phyloP scores from a whole-genome alignment of 2,888 invertebrate genomes.

The Papilio gigon region DNA sequence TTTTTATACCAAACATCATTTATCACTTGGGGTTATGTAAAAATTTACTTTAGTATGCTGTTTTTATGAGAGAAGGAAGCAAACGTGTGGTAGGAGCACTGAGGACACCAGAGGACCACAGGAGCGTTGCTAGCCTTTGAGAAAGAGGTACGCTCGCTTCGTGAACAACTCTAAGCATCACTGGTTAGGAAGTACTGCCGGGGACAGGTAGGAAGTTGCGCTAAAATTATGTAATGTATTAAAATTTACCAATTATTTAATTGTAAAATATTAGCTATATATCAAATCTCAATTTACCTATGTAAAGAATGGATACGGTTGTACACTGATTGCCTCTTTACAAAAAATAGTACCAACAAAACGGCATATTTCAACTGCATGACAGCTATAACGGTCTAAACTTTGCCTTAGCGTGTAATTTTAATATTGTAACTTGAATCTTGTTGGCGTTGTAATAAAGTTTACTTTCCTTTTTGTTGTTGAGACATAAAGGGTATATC shows the following conservation, averaged over 20 bases:
- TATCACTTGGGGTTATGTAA: too few relatives aligned
- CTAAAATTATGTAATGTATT: too few relatives aligned
- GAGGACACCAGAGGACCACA: too few relatives aligned
- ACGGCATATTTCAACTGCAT: slow-evolving; percentile 66
- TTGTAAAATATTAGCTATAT: neutral
- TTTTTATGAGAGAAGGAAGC: too few relatives aligned
- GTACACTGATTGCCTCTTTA: slow-evolving; percentile 57
- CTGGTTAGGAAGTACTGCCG: too few relatives aligned
- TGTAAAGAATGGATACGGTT: slow-evolving; percentile 42
- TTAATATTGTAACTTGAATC: slow-evolving; percentile 53
- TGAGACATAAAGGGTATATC: slow-evolving; percentile 44
- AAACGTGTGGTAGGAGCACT: too few relatives aligned
- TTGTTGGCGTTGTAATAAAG: slow-evolving; percentile 54
- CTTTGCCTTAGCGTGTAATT: slow-evolving; percentile 52
- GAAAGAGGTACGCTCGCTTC: too few relatives aligned
- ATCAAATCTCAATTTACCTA: neutral
- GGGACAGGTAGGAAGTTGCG: too few relatives aligned
- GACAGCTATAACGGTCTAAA: slow-evolving; percentile 67
- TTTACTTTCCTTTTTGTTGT: slow-evolving; percentile 52
- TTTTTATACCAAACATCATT: neutral
- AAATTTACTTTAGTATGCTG: too few relatives aligned
- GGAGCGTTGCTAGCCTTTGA: too few relatives aligned
- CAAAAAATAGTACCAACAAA: slow-evolving; percentile 54
- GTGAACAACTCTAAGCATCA: too few relatives aligned
- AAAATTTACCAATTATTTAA: neutral